These are phyloP conservation scores for Drosophila flavopinicola DNA, from an alignment of 2,888 invertebrate species.

Conservation along the genomic window DNA sequence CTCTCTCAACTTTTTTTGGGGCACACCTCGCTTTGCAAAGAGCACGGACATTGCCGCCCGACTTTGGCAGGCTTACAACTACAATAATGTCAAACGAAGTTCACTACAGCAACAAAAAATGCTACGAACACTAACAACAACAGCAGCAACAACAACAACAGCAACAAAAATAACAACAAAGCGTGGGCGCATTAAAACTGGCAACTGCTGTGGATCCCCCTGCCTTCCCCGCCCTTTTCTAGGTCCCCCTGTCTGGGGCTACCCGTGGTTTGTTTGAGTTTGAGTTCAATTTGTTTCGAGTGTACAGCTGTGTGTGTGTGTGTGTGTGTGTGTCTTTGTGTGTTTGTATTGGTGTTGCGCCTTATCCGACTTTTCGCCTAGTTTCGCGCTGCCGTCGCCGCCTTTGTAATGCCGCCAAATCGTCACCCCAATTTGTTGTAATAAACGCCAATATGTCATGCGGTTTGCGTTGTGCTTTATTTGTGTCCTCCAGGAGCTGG, in stretches of 20 bases:
- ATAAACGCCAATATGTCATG: slow-evolving; percentile 81
- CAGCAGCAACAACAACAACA: slow-evolving; percentile 18
- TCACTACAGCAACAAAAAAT: slow-evolving; percentile 51
- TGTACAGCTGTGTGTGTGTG: slow-evolving; percentile 18
- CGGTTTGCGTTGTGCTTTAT: slow-evolving; percentile 63
- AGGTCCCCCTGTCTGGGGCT: slow-evolving; percentile 5
- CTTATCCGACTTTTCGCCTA: slow-evolving; percentile 69
- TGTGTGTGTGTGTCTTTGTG: slow-evolving; percentile 14
- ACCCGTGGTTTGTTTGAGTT: slow-evolving; percentile 64
- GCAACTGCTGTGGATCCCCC: slow-evolving; percentile 22
- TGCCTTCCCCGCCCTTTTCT: slow-evolving; percentile 1
- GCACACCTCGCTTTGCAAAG: slow-evolving; percentile 19
- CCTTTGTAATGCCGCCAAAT: slow-evolving; percentile 70
- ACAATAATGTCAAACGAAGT: slow-evolving; percentile 69
- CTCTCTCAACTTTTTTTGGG: background rate
- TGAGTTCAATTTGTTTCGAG: slow-evolving; percentile 62
- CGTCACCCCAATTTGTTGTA: slow-evolving; percentile 80
- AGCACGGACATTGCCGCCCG: slow-evolving; percentile 21
- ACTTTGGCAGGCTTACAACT: slow-evolving; percentile 62
- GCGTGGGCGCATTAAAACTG: slow-evolving; percentile 42
- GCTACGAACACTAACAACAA: slow-evolving; percentile 33
- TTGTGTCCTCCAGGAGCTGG: slow-evolving; percentile 33
- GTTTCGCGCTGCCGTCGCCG: slow-evolving; percentile 40
- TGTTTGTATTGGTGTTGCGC: slow-evolving; percentile 37
- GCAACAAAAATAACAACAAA: slow-evolving; percentile 20